phyloP scores from a whole-genome alignment of 2,797 vertebrate species.

The Microctenopoma steveboyesi region DNA sequence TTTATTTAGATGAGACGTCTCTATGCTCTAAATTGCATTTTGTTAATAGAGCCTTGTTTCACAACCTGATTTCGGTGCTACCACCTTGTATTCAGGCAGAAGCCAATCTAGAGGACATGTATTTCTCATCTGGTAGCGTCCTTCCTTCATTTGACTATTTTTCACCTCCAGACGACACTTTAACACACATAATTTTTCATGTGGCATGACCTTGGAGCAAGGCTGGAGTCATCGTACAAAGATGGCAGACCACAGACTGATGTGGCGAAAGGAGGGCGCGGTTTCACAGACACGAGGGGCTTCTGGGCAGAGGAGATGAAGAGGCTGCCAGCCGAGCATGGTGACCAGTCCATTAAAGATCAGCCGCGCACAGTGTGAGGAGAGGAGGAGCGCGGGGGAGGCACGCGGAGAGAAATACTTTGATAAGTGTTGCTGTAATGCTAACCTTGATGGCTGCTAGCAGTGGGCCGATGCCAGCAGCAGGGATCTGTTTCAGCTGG shows the following conservation, averaged over 20 bases:
- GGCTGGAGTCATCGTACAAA: constrained; percentile 48
- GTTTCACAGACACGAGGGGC: constrained; percentile 58
- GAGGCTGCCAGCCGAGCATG: constrained; percentile 79
- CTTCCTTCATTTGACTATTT: constrained; percentile 81
- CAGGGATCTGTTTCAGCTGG: constrained; percentile 88
- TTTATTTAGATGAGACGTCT: neutral
- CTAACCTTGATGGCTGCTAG: constrained; percentile 96
- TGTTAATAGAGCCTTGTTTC: constrained; percentile 10
- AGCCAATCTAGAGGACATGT: constrained; percentile 20
- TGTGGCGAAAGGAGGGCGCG: constrained; percentile 41
- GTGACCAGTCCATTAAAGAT: constrained; percentile 91
- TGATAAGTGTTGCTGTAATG: constrained; percentile 95
- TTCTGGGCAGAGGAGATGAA: constrained; percentile 72
- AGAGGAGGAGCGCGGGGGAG: constrained; percentile 72
- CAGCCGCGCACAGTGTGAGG: constrained; percentile 62
- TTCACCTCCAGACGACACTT: constrained; percentile 74
- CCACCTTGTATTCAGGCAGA: constrained; percentile 4
- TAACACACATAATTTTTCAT: constrained; percentile 78
- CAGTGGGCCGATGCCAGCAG: constrained; percentile 65
- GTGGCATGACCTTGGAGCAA: constrained; percentile 80
- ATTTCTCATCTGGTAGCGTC: constrained; percentile 74
- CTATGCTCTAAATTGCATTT: neutral
- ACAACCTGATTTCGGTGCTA: neutral
- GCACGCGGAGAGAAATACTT: constrained; percentile 81
- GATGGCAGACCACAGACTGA: constrained; percentile 70